phyloP scores from a whole-genome alignment of 2,797 vertebrate genomes.

The Mormyrops attenuatus region DNA sequence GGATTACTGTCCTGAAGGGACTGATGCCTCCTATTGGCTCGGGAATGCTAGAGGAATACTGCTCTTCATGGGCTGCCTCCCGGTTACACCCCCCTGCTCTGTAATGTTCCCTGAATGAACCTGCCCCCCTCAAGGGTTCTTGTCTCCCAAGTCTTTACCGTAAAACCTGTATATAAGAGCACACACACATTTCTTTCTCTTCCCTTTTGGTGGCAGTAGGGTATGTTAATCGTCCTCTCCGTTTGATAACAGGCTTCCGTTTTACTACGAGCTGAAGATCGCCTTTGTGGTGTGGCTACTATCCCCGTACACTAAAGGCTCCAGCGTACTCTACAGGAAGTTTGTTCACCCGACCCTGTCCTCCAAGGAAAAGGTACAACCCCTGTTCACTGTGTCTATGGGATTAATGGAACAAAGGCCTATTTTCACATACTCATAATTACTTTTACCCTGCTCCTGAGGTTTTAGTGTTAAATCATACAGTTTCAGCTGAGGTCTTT shows the following conservation, averaged over 20 bases:
- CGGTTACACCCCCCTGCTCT: neutral
- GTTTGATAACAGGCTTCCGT: conserved; percentile 80
- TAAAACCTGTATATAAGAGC: neutral
- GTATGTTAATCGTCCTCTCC: neutral
- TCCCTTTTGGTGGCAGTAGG: neutral
- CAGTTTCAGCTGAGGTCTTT: neutral
- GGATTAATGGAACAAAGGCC: neutral
- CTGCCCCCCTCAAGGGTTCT: neutral
- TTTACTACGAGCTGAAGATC: conserved; percentile 99
- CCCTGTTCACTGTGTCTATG: neutral
- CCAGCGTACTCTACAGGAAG: conserved; percentile 95
- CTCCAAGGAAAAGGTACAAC: conserved; percentile 96
- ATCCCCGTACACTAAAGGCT: conserved; percentile 97
- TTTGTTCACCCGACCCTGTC: conserved; percentile 97
- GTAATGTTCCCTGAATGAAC: neutral
- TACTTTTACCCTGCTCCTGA: neutral
- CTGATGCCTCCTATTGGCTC: neutral
- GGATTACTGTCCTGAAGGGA: neutral
- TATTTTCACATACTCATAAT: neutral
- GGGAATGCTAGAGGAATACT: neutral
- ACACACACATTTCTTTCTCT: neutral
- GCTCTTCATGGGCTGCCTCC: neutral
- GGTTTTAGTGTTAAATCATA: neutral
- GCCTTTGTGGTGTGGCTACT: conserved; percentile 97
- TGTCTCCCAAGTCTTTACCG: neutral